These are phyloP conservation scores for Rhynchomys soricoides DNA, from an alignment of 2,113 vertebrate species.

Conservation along the genomic window DNA sequence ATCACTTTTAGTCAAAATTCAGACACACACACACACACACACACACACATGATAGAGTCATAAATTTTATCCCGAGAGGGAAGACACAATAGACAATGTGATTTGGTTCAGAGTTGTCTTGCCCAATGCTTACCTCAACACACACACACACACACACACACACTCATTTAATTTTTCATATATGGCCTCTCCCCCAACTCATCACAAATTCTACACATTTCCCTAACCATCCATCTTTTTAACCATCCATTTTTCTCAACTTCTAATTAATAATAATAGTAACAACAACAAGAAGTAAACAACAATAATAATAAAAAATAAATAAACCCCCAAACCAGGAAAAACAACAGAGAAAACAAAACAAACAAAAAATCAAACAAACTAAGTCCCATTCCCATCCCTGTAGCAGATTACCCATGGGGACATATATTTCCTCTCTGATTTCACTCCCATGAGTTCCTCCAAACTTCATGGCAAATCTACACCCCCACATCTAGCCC, in stretches of 20 bases:
- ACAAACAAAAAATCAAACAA: background rate
- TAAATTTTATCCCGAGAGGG: constrained; percentile 66
- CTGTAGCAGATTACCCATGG: background rate
- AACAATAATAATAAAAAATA: background rate
- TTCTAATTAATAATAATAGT: background rate
- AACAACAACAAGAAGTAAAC: background rate
- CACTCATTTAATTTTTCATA: background rate
- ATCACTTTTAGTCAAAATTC: constrained; percentile 45
- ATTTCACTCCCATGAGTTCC: background rate
- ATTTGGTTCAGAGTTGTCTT: background rate
- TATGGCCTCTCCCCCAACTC: background rate
- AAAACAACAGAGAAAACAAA: background rate
- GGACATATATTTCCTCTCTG: background rate
- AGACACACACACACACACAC: background rate
- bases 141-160: background rate
- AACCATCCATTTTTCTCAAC: background rate
- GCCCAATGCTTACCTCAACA: constrained; percentile 13
- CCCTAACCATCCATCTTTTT: background rate
- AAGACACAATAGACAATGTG: constrained; percentile 57
- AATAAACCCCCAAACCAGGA: background rate
- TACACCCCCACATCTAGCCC: background rate
- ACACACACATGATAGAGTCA: constrained; percentile 16
- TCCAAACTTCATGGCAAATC: background rate
- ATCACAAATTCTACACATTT: background rate
- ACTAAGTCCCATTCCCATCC: background rate